phyloP scores from a whole-genome alignment of 2,797 vertebrate species.

The Pteropus rufus region DNA sequence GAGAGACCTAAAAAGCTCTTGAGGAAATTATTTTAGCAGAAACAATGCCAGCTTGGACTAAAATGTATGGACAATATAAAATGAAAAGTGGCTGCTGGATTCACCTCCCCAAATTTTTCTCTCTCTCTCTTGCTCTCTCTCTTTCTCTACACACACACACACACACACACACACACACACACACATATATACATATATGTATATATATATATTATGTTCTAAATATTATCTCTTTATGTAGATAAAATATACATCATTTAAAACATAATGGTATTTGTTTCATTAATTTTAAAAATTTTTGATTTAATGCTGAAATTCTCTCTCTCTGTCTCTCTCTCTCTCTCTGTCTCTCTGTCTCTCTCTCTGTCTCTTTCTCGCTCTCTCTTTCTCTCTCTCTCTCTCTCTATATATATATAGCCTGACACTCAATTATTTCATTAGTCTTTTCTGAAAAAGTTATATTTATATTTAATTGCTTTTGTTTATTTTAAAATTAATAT shows the following conservation, averaged over 20 bases:
- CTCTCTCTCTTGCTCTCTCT: neutral
- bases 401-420: neutral
- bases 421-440: neutral
- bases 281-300: neutral
- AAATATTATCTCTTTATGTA: too few species aligned
- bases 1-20: neutral
- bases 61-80: neutral
- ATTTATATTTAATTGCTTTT: neutral
- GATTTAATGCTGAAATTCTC: neutral
- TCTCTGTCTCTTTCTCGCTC: too few species aligned
- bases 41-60: neutral
- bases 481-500: neutral
- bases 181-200: too few species aligned
- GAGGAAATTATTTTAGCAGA: neutral
- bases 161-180: too few species aligned
- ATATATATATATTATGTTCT: too few species aligned
- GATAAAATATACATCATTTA: neutral
- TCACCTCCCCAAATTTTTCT: neutral
- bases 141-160: neutral
- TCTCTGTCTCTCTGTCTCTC: too few species aligned
- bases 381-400: too few species aligned
- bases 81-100: neutral
- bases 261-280: neutral
- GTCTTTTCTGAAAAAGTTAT: neutral
- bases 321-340: too few species aligned